Base-by-base conservation (phyloP, 2,797 vertebrate species). In the Spea hammondii region DNA sequence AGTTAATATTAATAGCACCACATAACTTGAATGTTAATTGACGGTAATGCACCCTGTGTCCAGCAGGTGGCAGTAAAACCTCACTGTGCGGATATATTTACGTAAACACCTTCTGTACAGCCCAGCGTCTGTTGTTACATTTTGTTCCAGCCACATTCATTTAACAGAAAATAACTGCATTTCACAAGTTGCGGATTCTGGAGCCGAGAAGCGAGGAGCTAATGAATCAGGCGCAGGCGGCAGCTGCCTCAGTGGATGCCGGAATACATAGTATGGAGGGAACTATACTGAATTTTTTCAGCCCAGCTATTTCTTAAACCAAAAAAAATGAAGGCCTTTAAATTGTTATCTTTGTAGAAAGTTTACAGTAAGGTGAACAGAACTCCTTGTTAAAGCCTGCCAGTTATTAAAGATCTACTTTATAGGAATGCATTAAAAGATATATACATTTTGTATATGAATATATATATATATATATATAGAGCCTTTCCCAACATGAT, bases 31-130 rank as follows among this genome's bases (percentile, higher is more conserved):
- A 32, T 32, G 2, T 32, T 32, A 32, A 32, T 32, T 32, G 32
- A 32, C 4, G 0, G 8, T 13, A 8, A 13, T 65, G 32, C 73
- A 48, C 32, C 8, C 7, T 55, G 69, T 45, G 4, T 4, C 59
- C 76, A 71, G 12, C 53, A 77, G 76, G 50, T 71, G 68, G 76
- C 68, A 65, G 48, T 77, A 68, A 53, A n/a, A 11, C 10, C 10
- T 49, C 11, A 64, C 11, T 51, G 10, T 6, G 10, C 10, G 50
- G 6, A 53, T 53, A 11, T 6, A 11, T 6, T 4, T 12, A 12
- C 67, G 9, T 7, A 3, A 4, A 44, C 4, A 4, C 4, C 55
- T 48, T 54, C 65, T 66, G 51, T 55, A 6, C 50, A 44, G 62
- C 12, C n/a, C 48, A 49, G 9, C 4, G 4, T 2, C 48, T 11